These are phyloP conservation scores for Puma concolor DNA, from an alignment of 2,113 vertebrate species.

Conservation along the genomic window DNA sequence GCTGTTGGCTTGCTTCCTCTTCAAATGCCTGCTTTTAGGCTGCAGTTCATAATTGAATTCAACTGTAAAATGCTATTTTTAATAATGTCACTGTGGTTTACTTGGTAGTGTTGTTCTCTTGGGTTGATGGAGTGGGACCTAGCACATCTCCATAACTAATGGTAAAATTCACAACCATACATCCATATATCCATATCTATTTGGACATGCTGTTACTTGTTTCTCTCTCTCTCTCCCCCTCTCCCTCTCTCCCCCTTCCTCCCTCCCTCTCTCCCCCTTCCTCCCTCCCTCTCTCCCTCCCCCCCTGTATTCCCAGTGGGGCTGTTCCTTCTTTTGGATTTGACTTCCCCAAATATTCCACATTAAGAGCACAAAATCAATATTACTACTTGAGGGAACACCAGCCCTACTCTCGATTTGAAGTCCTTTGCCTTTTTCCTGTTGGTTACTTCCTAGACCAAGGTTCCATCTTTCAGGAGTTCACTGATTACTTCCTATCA, in stretches of 20 bases:
- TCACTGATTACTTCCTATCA: background rate
- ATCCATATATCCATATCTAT: background rate
- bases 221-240: too few species aligned
- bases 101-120: conserved; percentile 56
- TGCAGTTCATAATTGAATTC: conserved; percentile 65
- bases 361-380: background rate
- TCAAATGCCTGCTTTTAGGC: conserved; percentile 64
- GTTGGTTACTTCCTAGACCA: background rate
- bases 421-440: background rate
- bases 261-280: fast-evolving
- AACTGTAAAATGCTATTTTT: conserved; percentile 75
- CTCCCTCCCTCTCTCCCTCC: fast-evolving
- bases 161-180: background rate
- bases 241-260: fast-evolving
- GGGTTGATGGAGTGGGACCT: conserved; percentile 36
- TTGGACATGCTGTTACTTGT: background rate
- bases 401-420: background rate
- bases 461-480: background rate
- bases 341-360: background rate
- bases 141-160: background rate
- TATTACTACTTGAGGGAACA: background rate
- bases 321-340: background rate
- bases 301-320: background rate
- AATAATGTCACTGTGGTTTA: conserved; percentile 61
- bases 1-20: conserved; percentile 66